Base-by-base conservation (phyloP, 2,888 invertebrate genomes). In the Vanessa cardui region DNA sequence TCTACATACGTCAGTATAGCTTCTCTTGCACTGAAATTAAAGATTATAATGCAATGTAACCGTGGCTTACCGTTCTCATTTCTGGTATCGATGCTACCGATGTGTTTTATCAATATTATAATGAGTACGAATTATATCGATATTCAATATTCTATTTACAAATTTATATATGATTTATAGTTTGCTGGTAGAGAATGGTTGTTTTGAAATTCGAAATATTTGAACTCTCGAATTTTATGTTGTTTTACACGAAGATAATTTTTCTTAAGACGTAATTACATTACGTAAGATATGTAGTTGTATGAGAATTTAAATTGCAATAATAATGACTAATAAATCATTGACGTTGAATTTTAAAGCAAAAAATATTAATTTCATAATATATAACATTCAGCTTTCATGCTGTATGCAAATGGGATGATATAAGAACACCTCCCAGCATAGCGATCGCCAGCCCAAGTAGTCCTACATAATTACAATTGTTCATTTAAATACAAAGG, bases 401-500 rank as follows among this genome's bases (percentile, higher is more conserved):
- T 56, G 18, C 33, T 18, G 33, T 31, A 56, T 56, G 18, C 33
- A 18, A 39, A 39, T 56, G 39, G 56, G 39, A 9, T 39, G 56
- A 50, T 21, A 65, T 44, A 20, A 61, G 64, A 69, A 60, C 71
- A 67, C 64, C 69, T 65, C 60, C 62, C 62, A 67, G 46, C 39
- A 66, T 31, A 63, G 45, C 62, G 62, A 69, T 66, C 62, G 58
- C 66, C 69, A 71, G 56, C 69, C 64, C 49, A 65, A 71, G 71
- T 70, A 76, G 79, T 80, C 81, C 78, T 77, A 79, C 73, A 89
- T 84, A 87, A 91, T 90, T 90, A 76, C 74, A 90, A 90, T 89
- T 87, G 88, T 88, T 83, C 83, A 90, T 92, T 91, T 90, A 90
- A 92, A 92, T 91, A 92, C 90, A 92, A 92, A 91, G 88, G 87